Evolutionary conservation across 2,113 vertebrate genomes (phyloP).

Genomic region (Callopanchax toddi): DNA sequence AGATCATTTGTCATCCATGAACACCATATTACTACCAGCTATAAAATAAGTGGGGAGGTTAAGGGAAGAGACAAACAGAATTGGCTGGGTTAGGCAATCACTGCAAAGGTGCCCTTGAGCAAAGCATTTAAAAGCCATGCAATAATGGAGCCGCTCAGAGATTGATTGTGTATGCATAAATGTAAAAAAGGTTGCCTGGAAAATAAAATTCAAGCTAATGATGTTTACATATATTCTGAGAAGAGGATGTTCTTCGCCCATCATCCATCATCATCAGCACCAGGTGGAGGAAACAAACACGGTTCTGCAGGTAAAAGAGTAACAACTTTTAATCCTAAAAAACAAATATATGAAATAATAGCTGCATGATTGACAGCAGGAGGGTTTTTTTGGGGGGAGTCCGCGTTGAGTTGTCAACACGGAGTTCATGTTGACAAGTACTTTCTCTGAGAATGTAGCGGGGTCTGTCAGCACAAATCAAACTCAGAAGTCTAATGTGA

Average conservation of each 20-base stretch:
- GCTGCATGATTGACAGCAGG: slow-evolving; percentile 32
- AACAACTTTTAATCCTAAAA: too few species aligned
- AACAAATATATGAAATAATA: slow-evolving; percentile 2
- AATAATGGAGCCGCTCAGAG: slow-evolving; percentile 8
- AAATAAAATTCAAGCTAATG: slow-evolving; percentile 12
- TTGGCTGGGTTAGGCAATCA: slow-evolving; percentile 32
- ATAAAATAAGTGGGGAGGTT: slow-evolving; percentile 30
- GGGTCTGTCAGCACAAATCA: slow-evolving; percentile 40
- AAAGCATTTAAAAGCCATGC: slow-evolving; percentile 36
- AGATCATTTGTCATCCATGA: slow-evolving; percentile 28
- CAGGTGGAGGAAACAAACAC: background rate
- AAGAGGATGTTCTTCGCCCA: background rate
- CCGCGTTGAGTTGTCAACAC: slow-evolving; percentile 36
- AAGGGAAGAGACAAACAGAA: slow-evolving; percentile 25
- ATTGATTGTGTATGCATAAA: slow-evolving; percentile 19
- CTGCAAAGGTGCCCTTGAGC: slow-evolving; percentile 35
- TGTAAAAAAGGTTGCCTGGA: slow-evolving; percentile 8
- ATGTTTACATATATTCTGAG: background rate
- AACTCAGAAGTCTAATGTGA: slow-evolving; percentile 52
- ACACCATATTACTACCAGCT: slow-evolving; percentile 23
- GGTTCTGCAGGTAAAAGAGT: background rate
- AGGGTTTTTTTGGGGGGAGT: slow-evolving; percentile 10
- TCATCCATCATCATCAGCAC: background rate
- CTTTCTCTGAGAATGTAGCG: slow-evolving; percentile 35
- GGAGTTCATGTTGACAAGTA: slow-evolving; percentile 45